These are phyloP conservation scores for Agonum fuliginosum DNA, from an alignment of 2,888 invertebrate genomes.

Conservation along the genomic window DNA sequence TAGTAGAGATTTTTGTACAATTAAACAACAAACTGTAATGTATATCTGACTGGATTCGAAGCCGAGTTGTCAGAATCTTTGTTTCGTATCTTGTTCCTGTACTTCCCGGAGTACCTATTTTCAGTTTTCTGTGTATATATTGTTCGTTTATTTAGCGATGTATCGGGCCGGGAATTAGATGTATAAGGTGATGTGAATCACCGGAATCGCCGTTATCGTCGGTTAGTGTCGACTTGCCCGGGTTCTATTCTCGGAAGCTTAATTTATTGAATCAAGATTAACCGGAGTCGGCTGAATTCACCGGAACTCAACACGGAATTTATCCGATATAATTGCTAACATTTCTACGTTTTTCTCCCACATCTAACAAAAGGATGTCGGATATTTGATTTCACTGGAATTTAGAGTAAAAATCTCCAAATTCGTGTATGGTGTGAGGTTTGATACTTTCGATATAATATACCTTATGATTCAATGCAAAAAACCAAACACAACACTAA, in stretches of 20 bases:
- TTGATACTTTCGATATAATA: no score
- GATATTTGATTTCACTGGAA: constrained; percentile 19
- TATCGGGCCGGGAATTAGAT: not conserved
- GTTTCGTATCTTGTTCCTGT: no score
- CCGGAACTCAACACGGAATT: constrained; percentile 44
- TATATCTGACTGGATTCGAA: no score
- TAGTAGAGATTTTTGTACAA: no score
- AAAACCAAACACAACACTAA: no score
- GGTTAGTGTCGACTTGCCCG: constrained; percentile 15
- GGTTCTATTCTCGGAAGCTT: constrained; percentile 46
- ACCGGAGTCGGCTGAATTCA: not conserved
- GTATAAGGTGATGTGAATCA: constrained; percentile 22
- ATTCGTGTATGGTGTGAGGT: no score
- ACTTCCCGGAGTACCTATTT: no score
- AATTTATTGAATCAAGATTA: constrained; percentile 49
- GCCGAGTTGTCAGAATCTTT: no score
- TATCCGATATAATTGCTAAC: constrained; percentile 32
- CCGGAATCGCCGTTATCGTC: constrained; percentile 37
- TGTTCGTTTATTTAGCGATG: not conserved
- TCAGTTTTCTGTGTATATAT: not conserved
- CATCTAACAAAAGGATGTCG: constrained; percentile 2
- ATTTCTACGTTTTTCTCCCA: constrained; percentile 17
- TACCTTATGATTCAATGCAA: no score
- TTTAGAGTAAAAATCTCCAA: no score
- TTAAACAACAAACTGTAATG: no score